Conservation (phyloP, 2,797 vertebrate genomes). For the Diglossa cyanea region DNA sequence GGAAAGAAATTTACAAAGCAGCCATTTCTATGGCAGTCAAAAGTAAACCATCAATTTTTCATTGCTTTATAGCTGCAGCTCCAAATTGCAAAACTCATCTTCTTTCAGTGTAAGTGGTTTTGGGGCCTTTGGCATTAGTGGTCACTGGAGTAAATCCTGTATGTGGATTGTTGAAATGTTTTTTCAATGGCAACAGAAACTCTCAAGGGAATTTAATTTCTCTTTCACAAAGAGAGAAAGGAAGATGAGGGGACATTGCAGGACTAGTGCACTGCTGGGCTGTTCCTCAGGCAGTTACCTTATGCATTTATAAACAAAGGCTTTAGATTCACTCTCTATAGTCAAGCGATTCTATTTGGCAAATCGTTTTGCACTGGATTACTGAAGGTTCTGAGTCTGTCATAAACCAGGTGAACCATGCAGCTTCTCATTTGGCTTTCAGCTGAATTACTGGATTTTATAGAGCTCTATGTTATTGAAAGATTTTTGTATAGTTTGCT, state of each 20-base stretch:
- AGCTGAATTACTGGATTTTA: not conserved
- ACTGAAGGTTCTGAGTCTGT: not conserved
- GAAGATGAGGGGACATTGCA: not conserved
- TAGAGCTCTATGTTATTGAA: not conserved
- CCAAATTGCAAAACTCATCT: not conserved
- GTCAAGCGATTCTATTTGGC: not conserved
- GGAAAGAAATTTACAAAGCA: slow-evolving; percentile 23
- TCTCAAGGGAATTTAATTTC: not conserved
- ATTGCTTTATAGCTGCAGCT: not conserved
- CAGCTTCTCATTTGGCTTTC: not conserved
- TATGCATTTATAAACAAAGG: not conserved
- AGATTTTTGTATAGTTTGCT: not conserved
- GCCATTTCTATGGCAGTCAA: not conserved
- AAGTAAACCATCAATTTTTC: slow-evolving; percentile 38
- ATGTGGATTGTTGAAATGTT: not conserved
- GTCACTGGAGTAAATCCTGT: not conserved
- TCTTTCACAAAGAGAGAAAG: not conserved
- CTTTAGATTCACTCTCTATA: not conserved
- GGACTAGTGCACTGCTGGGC: not conserved
- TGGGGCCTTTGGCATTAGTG: not conserved
- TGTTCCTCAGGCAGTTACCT: not conserved
- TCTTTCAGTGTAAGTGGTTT: not conserved
- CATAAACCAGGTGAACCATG: not conserved
- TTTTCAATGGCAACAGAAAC: not conserved
- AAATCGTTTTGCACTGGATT: not conserved